A percentile compares a stretch with the other conserved stretches of the same genome.
Evolutionary conservation across 1,140 invertebrate genomes (phyloP).

Genomic region (Coelopa frigida): DNA sequence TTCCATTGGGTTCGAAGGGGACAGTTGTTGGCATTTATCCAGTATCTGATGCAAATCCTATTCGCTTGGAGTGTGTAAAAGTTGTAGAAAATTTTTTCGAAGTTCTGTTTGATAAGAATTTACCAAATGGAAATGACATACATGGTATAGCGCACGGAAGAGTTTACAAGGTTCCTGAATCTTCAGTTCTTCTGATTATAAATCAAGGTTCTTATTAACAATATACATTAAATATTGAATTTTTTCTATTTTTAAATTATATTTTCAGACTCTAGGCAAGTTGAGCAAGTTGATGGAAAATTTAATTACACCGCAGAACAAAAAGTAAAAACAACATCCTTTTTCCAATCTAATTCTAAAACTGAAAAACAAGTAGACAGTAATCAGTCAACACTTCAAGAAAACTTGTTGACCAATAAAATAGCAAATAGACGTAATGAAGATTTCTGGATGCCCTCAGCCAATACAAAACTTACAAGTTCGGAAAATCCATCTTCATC

Average conservation of each 20-base stretch:
- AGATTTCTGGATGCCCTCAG: constrained; percentile 14
- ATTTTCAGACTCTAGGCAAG: too few relatives aligned
- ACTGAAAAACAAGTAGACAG: background rate
- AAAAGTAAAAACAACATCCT: too few relatives aligned
- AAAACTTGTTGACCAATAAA: too few relatives aligned
- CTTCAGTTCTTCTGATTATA: constrained; percentile 22
- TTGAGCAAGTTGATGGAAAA: too few relatives aligned
- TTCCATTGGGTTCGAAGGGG: constrained; percentile 74
- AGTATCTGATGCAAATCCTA: constrained; percentile 35
- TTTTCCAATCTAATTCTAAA: too few relatives aligned
- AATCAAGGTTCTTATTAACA: constrained; percentile 5
- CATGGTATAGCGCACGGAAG: constrained; percentile 34
- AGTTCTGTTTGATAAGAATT: constrained; percentile 29
- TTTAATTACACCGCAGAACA: background rate
- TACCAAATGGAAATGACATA: constrained; percentile 30
- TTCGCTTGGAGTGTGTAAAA: constrained; percentile 35
- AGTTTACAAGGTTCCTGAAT: constrained; percentile 34
- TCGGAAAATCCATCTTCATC: background rate
- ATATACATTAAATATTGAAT: background rate
- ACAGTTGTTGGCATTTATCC: constrained; percentile 68
- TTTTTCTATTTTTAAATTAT: background rate
- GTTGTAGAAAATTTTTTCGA: constrained; percentile 33
- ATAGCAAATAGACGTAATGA: background rate
- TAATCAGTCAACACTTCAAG: background rate
- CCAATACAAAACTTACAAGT: constrained; percentile 10